Percentiles rank a stretch among this genome's conserved stretches.
These are phyloP conservation scores for Syrrhaptes paradoxus DNA, from an alignment of 2,113 vertebrate species.

Conservation along the genomic window DNA sequence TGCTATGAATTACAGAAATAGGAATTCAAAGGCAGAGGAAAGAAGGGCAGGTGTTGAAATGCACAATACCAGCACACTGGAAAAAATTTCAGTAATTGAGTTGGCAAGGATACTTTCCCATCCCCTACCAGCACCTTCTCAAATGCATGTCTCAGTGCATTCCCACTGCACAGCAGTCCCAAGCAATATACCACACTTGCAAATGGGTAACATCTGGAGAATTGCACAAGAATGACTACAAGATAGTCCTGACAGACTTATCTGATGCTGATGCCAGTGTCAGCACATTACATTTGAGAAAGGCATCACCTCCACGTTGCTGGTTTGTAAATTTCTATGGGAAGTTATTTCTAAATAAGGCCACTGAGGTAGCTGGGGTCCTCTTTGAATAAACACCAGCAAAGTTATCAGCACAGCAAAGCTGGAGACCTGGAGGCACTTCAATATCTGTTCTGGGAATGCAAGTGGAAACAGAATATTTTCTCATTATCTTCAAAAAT, in stretches of 20 bases:
- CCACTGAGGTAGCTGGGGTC: background rate
- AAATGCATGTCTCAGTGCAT: background rate
- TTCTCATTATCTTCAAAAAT: background rate
- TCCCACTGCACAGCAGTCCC: fast-evolving
- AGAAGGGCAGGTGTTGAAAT: background rate
- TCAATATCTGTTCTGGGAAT: background rate
- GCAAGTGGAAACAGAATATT: background rate
- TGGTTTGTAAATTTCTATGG: background rate
- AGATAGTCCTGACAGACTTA: background rate
- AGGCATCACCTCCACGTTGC: background rate
- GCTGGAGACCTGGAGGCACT: background rate
- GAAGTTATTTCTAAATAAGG: background rate
- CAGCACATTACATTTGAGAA: background rate
- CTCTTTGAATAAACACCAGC: background rate
- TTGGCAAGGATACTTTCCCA: background rate
- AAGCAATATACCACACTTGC: background rate
- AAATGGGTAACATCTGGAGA: background rate
- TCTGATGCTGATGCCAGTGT: background rate
- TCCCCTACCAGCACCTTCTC: background rate
- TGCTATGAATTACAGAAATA: background rate
- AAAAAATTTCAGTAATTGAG: background rate
- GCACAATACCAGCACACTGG: background rate
- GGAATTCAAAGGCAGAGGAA: background rate
- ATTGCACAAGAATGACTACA: fast-evolving
- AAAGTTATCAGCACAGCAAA: background rate